Percentiles rank a stretch among this genome's conserved stretches.
phyloP scores from a whole-genome alignment of 2,888 invertebrate genomes.

The Antheraea assamensis region DNA sequence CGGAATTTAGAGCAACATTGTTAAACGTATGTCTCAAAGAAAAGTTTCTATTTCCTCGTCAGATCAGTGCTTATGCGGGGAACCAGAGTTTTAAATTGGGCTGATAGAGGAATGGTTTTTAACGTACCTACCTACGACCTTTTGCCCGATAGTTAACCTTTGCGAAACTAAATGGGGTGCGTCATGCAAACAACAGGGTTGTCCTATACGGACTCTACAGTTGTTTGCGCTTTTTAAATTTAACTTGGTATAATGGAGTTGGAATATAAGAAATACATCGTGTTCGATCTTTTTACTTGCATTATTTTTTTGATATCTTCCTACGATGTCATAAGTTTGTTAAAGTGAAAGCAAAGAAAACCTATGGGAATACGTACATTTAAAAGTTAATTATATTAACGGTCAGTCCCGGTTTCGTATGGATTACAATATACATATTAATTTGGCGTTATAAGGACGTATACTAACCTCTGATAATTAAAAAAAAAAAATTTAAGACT shows the following conservation, averaged over 20 bases:
- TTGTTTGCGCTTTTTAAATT: slow-evolving; percentile 39
- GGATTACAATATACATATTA: too few species aligned
- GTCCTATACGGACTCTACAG: slow-evolving; percentile 27
- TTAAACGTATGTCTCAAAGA: not conserved
- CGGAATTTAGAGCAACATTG: slow-evolving; percentile 16
- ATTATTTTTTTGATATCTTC: too few species aligned
- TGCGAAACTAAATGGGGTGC: slow-evolving; percentile 44
- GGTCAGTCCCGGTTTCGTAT: too few species aligned
- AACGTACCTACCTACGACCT: slow-evolving; percentile 56
- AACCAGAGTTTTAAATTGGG: not conserved
- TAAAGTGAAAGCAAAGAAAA: too few species aligned
- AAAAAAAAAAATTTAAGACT: too few species aligned
- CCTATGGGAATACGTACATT: too few species aligned
- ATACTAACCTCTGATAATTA: too few species aligned
- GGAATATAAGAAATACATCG: not conserved
- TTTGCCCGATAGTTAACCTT: slow-evolving; percentile 55
- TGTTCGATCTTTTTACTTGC: not conserved
- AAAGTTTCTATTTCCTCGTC: slow-evolving; percentile 22
- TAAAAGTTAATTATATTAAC: too few species aligned
- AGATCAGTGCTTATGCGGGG: slow-evolving; percentile 21
- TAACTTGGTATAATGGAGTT: slow-evolving; percentile 30
- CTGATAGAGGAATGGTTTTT: slow-evolving; percentile 44
- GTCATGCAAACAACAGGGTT: slow-evolving; percentile 39
- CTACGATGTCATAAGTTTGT: too few species aligned
- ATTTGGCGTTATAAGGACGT: too few species aligned